Percentiles rank a stretch among this genome's conserved stretches.
phyloP scores from a whole-genome alignment of 2,797 vertebrate genomes.

The Echeneis naucrates region DNA sequence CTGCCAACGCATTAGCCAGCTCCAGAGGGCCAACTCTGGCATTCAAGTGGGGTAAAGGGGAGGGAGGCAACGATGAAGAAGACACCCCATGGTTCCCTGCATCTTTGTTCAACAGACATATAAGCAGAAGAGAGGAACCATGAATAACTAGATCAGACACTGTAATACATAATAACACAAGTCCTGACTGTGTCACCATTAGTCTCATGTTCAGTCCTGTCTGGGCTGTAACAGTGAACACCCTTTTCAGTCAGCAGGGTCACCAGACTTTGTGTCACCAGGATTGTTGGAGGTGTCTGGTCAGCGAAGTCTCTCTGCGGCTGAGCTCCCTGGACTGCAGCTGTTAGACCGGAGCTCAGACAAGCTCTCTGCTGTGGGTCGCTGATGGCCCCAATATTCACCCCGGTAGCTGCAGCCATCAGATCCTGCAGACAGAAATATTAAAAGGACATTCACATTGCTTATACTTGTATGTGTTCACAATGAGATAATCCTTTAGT shows the following conservation, averaged over 20 bases:
- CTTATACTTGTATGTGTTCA: background rate
- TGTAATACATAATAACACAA: constrained; percentile 4
- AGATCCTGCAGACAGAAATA: constrained; percentile 75
- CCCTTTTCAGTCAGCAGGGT: constrained; percentile 86
- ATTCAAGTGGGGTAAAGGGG: constrained; percentile 69
- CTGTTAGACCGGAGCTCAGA: constrained; percentile 64
- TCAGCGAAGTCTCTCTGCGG: constrained; percentile 72
- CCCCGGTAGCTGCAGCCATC: constrained; percentile 86
- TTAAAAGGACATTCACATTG: background rate
- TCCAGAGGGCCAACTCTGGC: constrained; percentile 84
- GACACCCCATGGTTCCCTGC: constrained; percentile 61
- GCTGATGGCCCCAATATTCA: constrained; percentile 76
- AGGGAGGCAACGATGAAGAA: constrained; percentile 69
- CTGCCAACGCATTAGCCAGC: constrained; percentile 86
- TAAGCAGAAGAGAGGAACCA: background rate
- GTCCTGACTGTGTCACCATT: constrained; percentile 70
- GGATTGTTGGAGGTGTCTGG: constrained; percentile 78
- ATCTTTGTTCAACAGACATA: constrained; percentile 64
- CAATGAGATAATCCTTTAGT: background rate
- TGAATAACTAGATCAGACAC: constrained; percentile 15
- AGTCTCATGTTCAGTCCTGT: constrained; percentile 77
- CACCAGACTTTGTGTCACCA: constrained; percentile 88
- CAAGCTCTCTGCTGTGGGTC: constrained; percentile 79
- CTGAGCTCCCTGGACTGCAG: constrained; percentile 50
- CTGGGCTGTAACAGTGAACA: constrained; percentile 71